A percentile compares a stretch with the other conserved stretches of the same genome.
phyloP scores from a whole-genome alignment of 2,888 invertebrate species.

The Drosophila prolongata region DNA sequence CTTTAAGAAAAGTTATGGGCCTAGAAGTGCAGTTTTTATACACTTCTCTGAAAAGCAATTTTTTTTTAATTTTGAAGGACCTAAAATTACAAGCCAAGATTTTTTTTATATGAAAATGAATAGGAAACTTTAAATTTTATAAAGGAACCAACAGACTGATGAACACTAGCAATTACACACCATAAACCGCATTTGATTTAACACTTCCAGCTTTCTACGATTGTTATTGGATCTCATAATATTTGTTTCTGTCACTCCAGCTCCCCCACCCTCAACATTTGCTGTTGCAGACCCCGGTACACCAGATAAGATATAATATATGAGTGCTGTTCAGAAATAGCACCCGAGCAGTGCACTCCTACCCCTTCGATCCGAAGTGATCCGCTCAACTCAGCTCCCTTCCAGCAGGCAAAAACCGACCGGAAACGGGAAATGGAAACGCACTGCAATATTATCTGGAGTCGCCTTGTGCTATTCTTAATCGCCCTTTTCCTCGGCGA shows the following conservation, averaged over 20 bases:
- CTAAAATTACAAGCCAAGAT: no score
- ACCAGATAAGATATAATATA: constrained; percentile 63
- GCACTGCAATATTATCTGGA: constrained; percentile 65
- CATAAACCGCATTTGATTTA: constrained; percentile 11
- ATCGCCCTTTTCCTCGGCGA: constrained; percentile 21
- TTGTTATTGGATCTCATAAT: constrained; percentile 37
- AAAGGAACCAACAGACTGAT: neutral
- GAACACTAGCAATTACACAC: neutral
- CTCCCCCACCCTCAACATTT: constrained; percentile 42
- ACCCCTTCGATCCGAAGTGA: constrained; percentile 5
- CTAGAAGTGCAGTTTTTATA: no score
- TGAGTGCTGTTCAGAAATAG: constrained; percentile 63
- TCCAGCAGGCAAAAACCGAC: constrained; percentile 40
- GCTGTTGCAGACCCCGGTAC: constrained; percentile 35
- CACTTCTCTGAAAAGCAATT: no score
- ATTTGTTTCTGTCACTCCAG: constrained; percentile 60
- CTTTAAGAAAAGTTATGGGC: no score
- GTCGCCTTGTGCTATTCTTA: constrained; percentile 41
- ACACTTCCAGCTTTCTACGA: neutral
- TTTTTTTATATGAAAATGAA: no score
- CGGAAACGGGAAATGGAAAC: constrained; percentile 68
- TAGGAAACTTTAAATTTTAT: no score
- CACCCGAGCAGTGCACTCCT: constrained; percentile 50
- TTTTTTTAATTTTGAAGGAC: no score
- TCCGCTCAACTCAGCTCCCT: constrained; percentile 13